These are phyloP conservation scores for Nestor notabilis DNA, from an alignment of 2,113 vertebrate genomes.

Conservation along the genomic window DNA sequence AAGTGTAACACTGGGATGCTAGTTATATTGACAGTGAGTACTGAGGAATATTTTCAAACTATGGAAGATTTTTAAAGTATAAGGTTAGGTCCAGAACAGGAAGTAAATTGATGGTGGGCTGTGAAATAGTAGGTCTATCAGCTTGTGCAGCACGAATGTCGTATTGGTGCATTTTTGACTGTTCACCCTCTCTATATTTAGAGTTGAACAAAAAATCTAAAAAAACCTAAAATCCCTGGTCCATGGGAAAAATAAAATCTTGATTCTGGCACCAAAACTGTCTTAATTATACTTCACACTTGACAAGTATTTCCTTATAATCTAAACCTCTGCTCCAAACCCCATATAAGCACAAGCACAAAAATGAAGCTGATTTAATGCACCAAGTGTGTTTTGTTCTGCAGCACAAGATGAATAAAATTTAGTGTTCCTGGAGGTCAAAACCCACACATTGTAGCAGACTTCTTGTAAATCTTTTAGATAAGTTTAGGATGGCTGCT, in stretches of 20 bases:
- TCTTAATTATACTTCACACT: conserved; percentile 67
- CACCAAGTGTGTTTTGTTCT: conserved; percentile 41
- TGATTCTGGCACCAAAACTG: conserved; percentile 30
- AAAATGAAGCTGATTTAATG: conserved; percentile 76
- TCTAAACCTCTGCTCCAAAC: conserved; percentile 59
- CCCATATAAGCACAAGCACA: conserved; percentile 56
- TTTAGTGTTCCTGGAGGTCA: conserved; percentile 72
- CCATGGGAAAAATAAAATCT: conserved; percentile 54
- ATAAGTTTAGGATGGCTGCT: conserved; percentile 75
- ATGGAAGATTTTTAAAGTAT: background rate
- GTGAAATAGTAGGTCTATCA: background rate
- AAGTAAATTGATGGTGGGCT: background rate
- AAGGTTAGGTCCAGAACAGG: background rate
- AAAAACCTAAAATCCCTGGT: background rate
- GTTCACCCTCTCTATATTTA: background rate
- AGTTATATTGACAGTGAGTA: background rate
- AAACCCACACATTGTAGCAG: conserved; percentile 68
- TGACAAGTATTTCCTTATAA: conserved; percentile 72
- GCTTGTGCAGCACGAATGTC: background rate
- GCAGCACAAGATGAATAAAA: conserved; percentile 65
- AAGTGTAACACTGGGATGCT: background rate
- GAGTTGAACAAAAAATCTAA: background rate
- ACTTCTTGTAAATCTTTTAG: conserved; percentile 80
- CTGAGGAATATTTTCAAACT: background rate
- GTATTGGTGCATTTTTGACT: background rate